Base-by-base conservation (phyloP, 2,113 vertebrate genomes). In the Bubo scandiacus region DNA sequence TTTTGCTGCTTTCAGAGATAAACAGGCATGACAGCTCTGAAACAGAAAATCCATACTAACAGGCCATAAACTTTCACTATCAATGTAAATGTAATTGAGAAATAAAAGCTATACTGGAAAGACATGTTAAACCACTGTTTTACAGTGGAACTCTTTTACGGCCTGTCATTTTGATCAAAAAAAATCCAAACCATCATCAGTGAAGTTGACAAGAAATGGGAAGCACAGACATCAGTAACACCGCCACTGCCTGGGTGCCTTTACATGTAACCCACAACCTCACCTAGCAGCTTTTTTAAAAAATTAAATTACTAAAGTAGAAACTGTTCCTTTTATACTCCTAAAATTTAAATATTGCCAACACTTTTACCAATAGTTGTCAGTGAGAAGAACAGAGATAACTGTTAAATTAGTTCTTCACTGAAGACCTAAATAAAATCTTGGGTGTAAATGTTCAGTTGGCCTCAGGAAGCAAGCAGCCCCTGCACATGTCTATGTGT, bases 101-200 rank as follows among this genome's bases (percentile, higher is more conserved):
- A 95, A 91, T 73, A 94, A 96, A 94, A 95, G n/a, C 38, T 63
- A 40, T 66, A 89, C 70, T 75, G 83, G 14, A 73, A 88, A 94
- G 61, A 92, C 66, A 75, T 6, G 7, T 19, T 77, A 45, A 91
- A 96, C 4, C 43, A 57, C 51, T 52, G 47, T 18, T 93, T 81
- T 87, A 89, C 27, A 87, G 62, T 3, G 1, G 59, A 93, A 92
- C 49, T 89, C 30, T 68, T 88, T 72, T 80, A 82, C 38, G 68
- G 55, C 15, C 57, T 36, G 9, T 61, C 68, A 81, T 77, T 92
- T 57, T 55, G 29, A 90, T 63, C 30, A 79, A 12, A 92, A 73
- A 73, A 88, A 86, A 74, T 80, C 79, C n/a, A 62, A 38, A 55
- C 27, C 7, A 26, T 9, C n/a, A 9, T 49, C 67, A 70, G 67